Base-by-base conservation (phyloP, 2,888 invertebrate genomes). In the Drosophila borborema region DNA sequence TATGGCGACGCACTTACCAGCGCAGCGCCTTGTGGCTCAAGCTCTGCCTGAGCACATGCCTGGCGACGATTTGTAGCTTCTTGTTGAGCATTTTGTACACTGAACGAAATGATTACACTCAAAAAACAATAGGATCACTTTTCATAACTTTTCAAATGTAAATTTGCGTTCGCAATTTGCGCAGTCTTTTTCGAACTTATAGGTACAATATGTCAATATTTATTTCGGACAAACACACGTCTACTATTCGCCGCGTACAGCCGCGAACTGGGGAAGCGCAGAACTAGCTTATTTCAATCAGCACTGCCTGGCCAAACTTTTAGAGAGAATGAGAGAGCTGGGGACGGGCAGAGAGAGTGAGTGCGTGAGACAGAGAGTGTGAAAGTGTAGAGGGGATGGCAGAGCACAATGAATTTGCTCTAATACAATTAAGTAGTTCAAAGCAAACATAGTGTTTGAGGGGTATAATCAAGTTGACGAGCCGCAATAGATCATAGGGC, bases 31-130 rank as follows among this genome's bases (percentile, higher is more conserved):
- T 71, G 8, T 48, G n/a, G 12, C 20, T 62, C n/a, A 56, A 48
- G 45, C 53, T 51, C 45, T 80, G 74, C 41, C 49, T 62, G 0
- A 80, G 58, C 45, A 80, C 14, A 49, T 73, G 61, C 14, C 49
- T 62, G n/a, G 77, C 64, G 20, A 80, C 8, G 31, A 53, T 65
- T 53, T 82, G 71, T 36, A 83, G 46, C 43, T 72, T 74, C 36
- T 65, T 64, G 64, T 62, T 74, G 8, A 85, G 65, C 80, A 77
- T 85, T 6, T 48, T 66, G 9, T 36, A 46, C 8, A 40, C 59
- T 38, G 7, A 14, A 8, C 51, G 16, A 38, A 46, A 36, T 3
- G 8, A 34, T 48, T 10, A 20, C 46, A 56, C 53, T 61, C 49
- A 38, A 31, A 20, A 0, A 16, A 53, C 43, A 31, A 28, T 16